Evolutionary conservation across 1,140 invertebrate species (phyloP).

Genomic region (Andrena cerasifolii): DNA sequence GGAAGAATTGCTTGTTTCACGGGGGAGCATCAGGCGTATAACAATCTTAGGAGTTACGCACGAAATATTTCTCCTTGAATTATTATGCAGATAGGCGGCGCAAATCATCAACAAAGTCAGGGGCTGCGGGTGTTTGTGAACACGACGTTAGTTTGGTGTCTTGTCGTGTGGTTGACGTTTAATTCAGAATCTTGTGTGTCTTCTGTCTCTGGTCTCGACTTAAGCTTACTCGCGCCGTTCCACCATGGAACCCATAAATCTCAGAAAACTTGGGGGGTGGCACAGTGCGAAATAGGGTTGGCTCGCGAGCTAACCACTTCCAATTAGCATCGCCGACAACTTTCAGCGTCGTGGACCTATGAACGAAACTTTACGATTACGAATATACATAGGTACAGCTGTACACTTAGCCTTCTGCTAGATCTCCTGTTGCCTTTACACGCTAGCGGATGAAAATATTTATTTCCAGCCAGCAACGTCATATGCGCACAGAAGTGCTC

Average conservation of each 20-base stretch:
- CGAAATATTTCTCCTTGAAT: constrained; percentile 40
- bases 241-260: constrained; percentile 63
- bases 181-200: constrained; percentile 65
- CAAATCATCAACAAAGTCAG: constrained; percentile 53
- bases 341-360: constrained; percentile 15
- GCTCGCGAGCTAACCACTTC: constrained; percentile 60
- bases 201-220: constrained; percentile 25
- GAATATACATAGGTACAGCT: neutral
- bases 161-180: constrained; percentile 69
- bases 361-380: constrained; percentile 57
- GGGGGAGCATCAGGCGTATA: neutral
- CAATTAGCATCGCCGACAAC: constrained; percentile 67
- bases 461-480: no score
- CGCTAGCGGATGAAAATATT: neutral
- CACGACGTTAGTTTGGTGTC: constrained; percentile 57
- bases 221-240: constrained; percentile 44
- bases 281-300: constrained; percentile 28
- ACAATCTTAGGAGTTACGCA: neutral
- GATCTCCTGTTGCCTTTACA: neutral
- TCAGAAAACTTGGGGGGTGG: constrained; percentile 63
- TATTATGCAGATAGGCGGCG: constrained; percentile 38
- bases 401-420: neutral
- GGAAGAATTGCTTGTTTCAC: neutral
- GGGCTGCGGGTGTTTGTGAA: constrained; percentile 33
- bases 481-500: neutral